Percentiles rank a stretch among this genome's conserved stretches.
Evolutionary conservation across 2,888 invertebrate genomes (phyloP).

Genomic region (Sinopyrophorus schimmeli): DNA sequence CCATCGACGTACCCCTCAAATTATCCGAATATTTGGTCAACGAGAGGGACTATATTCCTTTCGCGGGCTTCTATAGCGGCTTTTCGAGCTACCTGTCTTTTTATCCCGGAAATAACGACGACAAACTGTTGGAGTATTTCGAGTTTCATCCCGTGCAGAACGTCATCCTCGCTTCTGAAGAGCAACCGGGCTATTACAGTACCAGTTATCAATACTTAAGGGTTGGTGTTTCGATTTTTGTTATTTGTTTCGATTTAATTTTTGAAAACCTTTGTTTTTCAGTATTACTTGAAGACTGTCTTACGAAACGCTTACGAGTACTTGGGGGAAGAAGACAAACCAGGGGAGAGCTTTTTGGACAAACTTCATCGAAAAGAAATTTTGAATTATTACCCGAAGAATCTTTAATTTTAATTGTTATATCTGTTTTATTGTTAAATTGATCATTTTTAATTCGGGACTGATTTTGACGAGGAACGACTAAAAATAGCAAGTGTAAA

Average conservation of each 20-base stretch:
- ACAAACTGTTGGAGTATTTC: background rate
- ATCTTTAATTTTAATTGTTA: too few relatives aligned
- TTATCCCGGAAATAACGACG: background rate
- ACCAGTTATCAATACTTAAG: too few relatives aligned
- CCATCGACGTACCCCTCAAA: conserved; percentile 59
- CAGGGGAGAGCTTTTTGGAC: conserved; percentile 1
- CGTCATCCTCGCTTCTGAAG: background rate
- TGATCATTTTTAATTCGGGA: too few relatives aligned
- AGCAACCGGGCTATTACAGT: too few relatives aligned
- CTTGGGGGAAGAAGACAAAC: conserved; percentile 1
- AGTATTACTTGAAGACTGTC: background rate
- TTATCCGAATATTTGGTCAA: conserved; percentile 62
- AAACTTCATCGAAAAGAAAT: background rate
- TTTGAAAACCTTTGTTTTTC: too few relatives aligned
- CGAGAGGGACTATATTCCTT: conserved; percentile 65
- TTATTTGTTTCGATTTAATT: too few relatives aligned
- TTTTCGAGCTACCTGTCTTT: background rate
- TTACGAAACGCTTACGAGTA: background rate
- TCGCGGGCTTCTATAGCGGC: conserved; percentile 2
- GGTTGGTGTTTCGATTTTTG: too few relatives aligned
- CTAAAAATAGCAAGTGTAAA: too few relatives aligned
- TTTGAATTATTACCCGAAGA: too few relatives aligned
- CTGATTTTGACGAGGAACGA: too few relatives aligned
- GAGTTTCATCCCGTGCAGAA: conserved; percentile 9
- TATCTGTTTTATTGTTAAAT: too few relatives aligned